Conservation (phyloP, 2,113 vertebrate genomes). For the Australoheros scitulus region DNA sequence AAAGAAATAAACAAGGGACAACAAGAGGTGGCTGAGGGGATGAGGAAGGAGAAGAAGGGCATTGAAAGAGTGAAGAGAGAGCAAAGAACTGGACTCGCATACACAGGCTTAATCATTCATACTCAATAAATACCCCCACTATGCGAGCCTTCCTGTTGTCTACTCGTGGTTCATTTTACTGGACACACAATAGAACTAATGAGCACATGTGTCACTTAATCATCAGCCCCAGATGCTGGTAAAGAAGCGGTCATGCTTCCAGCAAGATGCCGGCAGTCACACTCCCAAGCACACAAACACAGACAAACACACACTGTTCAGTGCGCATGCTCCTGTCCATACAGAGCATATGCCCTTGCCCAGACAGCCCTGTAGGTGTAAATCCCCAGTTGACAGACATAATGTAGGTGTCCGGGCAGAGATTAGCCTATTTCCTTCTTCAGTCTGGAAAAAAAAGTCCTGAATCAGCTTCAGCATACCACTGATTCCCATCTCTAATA, state of each 20-base stretch:
- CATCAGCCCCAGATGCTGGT: slow-evolving; percentile 57
- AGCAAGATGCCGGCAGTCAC: slow-evolving; percentile 10
- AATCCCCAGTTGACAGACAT: slow-evolving; percentile 63
- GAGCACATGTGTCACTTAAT: slow-evolving; percentile 58
- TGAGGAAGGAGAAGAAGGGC: too few relatives aligned
- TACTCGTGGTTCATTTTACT: slow-evolving; percentile 43
- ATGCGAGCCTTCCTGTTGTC: slow-evolving; percentile 22
- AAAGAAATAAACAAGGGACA: neutral
- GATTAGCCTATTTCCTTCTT: slow-evolving; percentile 63
- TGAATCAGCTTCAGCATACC: slow-evolving; percentile 68
- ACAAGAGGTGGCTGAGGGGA: neutral
- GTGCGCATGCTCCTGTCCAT: neutral
- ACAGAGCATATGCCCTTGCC: slow-evolving; percentile 19
- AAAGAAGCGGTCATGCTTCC: slow-evolving; percentile 58
- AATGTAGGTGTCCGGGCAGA: slow-evolving; percentile 53
- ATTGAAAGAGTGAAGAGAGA: neutral
- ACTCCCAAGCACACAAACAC: neutral
- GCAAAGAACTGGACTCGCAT: slow-evolving; percentile 27
- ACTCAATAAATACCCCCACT: slow-evolving; percentile 31
- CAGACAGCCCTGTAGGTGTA: slow-evolving; percentile 62
- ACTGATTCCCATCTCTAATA: slow-evolving; percentile 70
- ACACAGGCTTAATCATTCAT: slow-evolving; percentile 46
- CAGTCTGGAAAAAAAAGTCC: slow-evolving; percentile 45
- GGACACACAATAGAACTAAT: slow-evolving; percentile 54
- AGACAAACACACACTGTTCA: neutral